Conservation (phyloP, 2,797 vertebrate species). For the Hylomyscus alleni region DNA sequence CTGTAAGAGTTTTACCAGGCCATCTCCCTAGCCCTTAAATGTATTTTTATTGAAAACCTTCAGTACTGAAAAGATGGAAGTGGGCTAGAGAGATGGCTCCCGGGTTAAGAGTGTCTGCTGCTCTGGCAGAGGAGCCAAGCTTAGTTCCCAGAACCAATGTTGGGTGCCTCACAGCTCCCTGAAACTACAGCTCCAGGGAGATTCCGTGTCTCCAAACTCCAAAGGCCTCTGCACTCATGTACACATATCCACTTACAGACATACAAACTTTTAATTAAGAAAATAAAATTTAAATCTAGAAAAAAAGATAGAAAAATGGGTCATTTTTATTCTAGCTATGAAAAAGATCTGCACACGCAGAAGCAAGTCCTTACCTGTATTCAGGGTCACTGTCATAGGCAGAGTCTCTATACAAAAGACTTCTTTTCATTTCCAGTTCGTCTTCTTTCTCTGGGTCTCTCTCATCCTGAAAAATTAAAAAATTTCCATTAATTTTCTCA, state of each 20-base stretch:
- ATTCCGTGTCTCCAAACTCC: background rate
- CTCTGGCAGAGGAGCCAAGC: background rate
- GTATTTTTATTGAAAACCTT: background rate
- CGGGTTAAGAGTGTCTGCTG: background rate
- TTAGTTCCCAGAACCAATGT: background rate
- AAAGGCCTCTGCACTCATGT: background rate
- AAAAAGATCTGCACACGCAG: background rate
- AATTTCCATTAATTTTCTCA: constrained; percentile 82
- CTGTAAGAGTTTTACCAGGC: background rate
- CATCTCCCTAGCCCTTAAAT: background rate
- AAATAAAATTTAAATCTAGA: background rate
- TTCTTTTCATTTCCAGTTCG: constrained; percentile 80
- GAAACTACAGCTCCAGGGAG: background rate
- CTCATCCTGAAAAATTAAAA: constrained; percentile 89
- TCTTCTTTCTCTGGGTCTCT: constrained; percentile 86
- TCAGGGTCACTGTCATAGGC: constrained; percentile 85
- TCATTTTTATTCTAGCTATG: constrained; percentile 13
- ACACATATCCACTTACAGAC: background rate
- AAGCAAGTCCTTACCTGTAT: constrained; percentile 87
- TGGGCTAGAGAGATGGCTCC: background rate
- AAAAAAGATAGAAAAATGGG: background rate
- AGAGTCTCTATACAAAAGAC: constrained; percentile 73
- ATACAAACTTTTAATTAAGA: background rate
- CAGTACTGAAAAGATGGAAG: constrained; percentile 43
- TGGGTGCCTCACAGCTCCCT: background rate